Evolutionary conservation across 2,888 invertebrate species (phyloP), one percentile per base, ranked within the genome.

Genomic region (Lasius fuliginosus): DNA sequence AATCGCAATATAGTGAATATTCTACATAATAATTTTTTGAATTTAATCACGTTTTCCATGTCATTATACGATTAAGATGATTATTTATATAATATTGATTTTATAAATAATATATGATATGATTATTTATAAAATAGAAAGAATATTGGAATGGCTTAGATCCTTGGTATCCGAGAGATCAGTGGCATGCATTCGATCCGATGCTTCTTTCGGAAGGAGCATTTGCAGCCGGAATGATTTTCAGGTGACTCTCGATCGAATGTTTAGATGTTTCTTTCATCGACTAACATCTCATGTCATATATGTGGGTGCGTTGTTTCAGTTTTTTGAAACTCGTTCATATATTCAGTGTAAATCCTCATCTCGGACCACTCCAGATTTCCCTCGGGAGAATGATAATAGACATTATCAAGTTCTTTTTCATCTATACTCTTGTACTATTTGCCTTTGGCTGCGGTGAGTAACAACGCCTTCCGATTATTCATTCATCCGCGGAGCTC

Each of bases 191-290:
- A 0, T 99, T 98, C 94, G 99, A 99, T 95, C 99, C 99, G 0
- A 99, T 99, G 97, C 95, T 99, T 30, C 96, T 99, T 18, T 98
- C 98, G 0, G 98, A 99, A 95, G 98, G 98, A 71, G 98, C 99
- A 62, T 99, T 99, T 94, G 99, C 99, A 0, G 99, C 99, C 0
- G 99, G 98, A 90, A 99, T 99, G 98, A 99, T 99, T 92, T 99
- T 98, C 95, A 97, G 97, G 96, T 96, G 92, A 88, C 84, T 79
- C 75, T 33, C n/a, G 4, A 49, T 33, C n/a, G n/a, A 40, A 33
- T 27, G 8, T 42, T 42, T 30, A 33, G 56, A 36, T 42, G 6
- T 30, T 36, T 71, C 27, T 42, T 58, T 49, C 46, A 27, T 40
- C 18, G 15, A 65, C 12, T 56, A 65, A 12, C 46, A 42, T 58